phyloP scores from a whole-genome alignment of 2,888 invertebrate species.

The Lochmaea crataegi region DNA sequence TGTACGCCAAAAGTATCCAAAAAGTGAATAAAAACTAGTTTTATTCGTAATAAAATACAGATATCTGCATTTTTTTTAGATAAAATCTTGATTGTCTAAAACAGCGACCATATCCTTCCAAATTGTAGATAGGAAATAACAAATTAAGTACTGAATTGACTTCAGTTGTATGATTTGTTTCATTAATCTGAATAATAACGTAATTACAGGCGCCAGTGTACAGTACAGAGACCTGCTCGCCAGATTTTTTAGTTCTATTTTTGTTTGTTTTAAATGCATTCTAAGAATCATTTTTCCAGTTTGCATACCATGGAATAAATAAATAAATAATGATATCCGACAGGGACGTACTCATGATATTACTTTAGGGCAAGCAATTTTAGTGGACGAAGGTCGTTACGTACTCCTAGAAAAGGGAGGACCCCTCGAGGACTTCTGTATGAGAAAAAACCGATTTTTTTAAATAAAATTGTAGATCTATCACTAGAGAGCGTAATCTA shows the following conservation, averaged over 20 bases:
- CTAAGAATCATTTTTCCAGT: background rate
- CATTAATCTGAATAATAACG: conserved; percentile 46
- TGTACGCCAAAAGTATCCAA: too few species aligned
- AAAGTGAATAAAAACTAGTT: too few species aligned
- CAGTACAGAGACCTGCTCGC: conserved; percentile 28
- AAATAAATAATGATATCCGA: too few species aligned
- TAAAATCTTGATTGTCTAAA: background rate
- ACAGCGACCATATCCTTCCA: conserved; percentile 5
- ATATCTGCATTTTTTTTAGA: background rate
- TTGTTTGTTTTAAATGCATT: background rate
- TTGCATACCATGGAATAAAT: too few species aligned
- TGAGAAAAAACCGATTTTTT: too few species aligned
- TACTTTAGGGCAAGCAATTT: too few species aligned
- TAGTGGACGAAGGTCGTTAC: too few species aligned
- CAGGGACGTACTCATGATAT: too few species aligned
- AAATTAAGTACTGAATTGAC: conserved; percentile 52
- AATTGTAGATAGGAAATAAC: conserved; percentile 52
- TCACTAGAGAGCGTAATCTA: too few species aligned
- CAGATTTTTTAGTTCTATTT: conserved; percentile 25
- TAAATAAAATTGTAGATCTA: too few species aligned
- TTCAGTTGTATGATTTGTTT: conserved; percentile 52
- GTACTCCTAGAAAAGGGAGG: too few species aligned
- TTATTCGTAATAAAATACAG: background rate
- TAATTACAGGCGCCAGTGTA: conserved; percentile 50
- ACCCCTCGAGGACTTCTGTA: too few species aligned